Base-by-base conservation (phyloP, 2,888 invertebrate species). In the Sphecodes monilicornis region DNA sequence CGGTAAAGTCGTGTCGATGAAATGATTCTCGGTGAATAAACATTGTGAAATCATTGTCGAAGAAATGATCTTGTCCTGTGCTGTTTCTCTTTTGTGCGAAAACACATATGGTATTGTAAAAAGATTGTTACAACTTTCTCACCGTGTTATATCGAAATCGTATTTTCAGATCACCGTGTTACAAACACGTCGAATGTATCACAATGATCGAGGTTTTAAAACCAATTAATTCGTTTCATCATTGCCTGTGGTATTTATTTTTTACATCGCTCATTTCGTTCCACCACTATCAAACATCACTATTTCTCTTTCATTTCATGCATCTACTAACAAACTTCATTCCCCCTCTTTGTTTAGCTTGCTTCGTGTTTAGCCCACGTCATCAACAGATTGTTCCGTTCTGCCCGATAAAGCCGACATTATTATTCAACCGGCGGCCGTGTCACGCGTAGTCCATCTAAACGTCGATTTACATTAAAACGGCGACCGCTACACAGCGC, bases 391-490 rank as follows among this genome's bases (percentile, higher is more conserved):
- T 64, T 32, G 32, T 64, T 64, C 29, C 29, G 60, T 64, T 64
- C 60, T 32, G 32, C 60, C 29, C 60, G 60, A 64, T 64, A 64
- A 64, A 64, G 60, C 29, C 60, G 18, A 29, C 60, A 16, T 18
- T 16, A 64, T 64, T 64, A 64, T 64, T 64, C 60, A 64, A 32
- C 18, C 60, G 18, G 29, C 5, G 18, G 18, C 36, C 36, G 36
- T 36, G 50, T 71, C 46, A 22, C 71, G 50, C 18, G 66, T 66
- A 36, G 18, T 29, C 43, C 43, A 29, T 39, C 29, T 46, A 46
- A 70, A 46, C 43, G 70, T 70, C 70, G 43, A 10, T 29, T 46
- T 22, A 3, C 43, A n/a, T 70, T 70, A 46, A 26, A 69, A 26
- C 26, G 22, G 68, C 26, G 18, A 16, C 18, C 43, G 3, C n/a